Evolutionary conservation across 2,888 invertebrate species (phyloP).

Genomic region (Leptura quadrifasciata): DNA sequence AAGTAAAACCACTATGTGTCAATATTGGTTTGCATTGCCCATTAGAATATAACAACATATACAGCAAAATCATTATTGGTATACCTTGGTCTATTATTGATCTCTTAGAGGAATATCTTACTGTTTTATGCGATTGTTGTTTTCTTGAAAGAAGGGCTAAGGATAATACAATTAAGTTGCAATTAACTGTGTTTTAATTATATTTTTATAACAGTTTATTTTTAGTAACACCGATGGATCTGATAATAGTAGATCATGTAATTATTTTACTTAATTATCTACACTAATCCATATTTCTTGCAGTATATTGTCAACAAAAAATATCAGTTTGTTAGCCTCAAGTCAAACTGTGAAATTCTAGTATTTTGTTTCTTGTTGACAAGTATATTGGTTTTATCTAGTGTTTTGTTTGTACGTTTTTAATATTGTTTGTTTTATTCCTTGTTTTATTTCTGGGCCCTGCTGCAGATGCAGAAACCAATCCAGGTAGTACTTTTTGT

Average conservation of each 20-base stretch:
- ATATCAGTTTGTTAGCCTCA: background rate
- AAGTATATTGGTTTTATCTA: slow-evolving; percentile 19
- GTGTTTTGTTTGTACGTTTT: slow-evolving; percentile 48
- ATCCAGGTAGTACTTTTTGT: slow-evolving; percentile 72
- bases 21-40: background rate
- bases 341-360: background rate
- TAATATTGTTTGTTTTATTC: slow-evolving; percentile 63
- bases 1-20: background rate
- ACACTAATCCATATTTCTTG: slow-evolving; percentile 23
- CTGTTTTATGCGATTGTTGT: too few relatives aligned
- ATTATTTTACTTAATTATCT: slow-evolving; percentile 36
- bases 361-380: background rate
- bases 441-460: slow-evolving; percentile 68
- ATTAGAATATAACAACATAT: too few relatives aligned
- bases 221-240: too few relatives aligned
- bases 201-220: too few relatives aligned
- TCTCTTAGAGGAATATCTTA: too few relatives aligned
- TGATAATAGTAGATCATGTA: too few relatives aligned
- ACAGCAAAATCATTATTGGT: too few relatives aligned
- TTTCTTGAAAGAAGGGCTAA: too few relatives aligned
- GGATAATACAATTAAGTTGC: too few relatives aligned
- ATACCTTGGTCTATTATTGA: too few relatives aligned
- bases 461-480: slow-evolving; percentile 70
- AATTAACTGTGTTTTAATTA: too few relatives aligned
- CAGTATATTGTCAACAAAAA: slow-evolving; percentile 19